Percentiles rank a stretch among this genome's conserved stretches.
These are phyloP conservation scores for Xiphophorus hellerii DNA, from an alignment of 2,113 vertebrate genomes.

Conservation along the genomic window DNA sequence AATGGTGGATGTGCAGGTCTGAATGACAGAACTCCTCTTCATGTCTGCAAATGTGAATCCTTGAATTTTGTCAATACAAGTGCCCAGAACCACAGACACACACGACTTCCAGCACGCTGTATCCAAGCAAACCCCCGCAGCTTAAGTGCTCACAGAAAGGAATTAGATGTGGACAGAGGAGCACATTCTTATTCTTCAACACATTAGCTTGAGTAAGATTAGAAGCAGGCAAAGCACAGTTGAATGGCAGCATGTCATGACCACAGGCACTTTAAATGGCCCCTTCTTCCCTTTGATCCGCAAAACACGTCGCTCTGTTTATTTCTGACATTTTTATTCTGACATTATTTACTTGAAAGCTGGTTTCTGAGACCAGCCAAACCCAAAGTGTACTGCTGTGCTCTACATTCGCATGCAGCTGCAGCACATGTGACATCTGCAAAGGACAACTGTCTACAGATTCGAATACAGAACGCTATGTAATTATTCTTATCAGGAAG, in stretches of 20 bases:
- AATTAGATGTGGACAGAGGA: conserved; percentile 8
- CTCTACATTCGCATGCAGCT: conserved; percentile 3
- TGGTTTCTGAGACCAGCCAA: conserved; percentile 29
- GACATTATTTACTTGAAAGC: conserved; percentile 31
- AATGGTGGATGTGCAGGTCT: conserved; percentile 16
- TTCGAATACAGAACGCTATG: neutral
- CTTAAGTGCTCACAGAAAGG: conserved; percentile 8
- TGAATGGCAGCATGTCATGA: conserved; percentile 22
- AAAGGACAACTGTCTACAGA: neutral
- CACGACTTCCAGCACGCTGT: neutral
- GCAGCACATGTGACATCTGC: neutral
- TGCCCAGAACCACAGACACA: neutral
- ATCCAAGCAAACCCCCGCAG: neutral
- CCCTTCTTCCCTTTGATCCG: conserved; percentile 39
- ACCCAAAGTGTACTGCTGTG: neutral
- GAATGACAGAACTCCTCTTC: conserved; percentile 28
- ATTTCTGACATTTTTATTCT: conserved; percentile 40
- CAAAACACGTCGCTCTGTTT: conserved; percentile 38
- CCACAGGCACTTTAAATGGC: conserved; percentile 37
- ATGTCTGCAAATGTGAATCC: conserved; percentile 6
- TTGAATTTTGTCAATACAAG: conserved; percentile 1
- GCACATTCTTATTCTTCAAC: neutral
- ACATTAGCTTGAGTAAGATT: conserved; percentile 33
- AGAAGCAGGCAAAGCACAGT: conserved; percentile 35
- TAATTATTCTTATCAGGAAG: neutral